Percentiles rank a stretch among this genome's conserved stretches.
Conservation (phyloP, 92 coral and sea anemone species). For the Phymanthus crucifer region DNA sequence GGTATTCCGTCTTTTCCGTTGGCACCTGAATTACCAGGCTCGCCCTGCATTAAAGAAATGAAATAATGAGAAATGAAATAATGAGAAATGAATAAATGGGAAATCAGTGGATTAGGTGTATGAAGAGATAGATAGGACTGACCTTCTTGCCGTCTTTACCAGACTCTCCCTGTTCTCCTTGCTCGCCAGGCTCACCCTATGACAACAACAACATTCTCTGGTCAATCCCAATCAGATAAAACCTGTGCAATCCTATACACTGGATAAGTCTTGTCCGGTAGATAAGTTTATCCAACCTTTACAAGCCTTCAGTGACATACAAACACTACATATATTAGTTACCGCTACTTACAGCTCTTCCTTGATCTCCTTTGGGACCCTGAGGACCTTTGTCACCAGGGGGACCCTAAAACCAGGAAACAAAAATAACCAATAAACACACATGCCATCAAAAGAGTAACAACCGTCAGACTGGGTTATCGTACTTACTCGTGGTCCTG, state of each 20-base stretch:
- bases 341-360: constrained; percentile 65
- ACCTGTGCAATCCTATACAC: too few relatives aligned
- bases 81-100: background rate
- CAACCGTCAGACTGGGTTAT: background rate
- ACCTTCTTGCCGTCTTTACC: constrained; percentile 84
- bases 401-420: constrained; percentile 49
- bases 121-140: background rate
- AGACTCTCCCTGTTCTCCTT: constrained; percentile 71
- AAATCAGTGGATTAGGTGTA: too few relatives aligned
- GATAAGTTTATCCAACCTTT: too few relatives aligned
- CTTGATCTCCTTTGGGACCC: constrained; percentile 83
- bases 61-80: background rate
- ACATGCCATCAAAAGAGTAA: background rate
- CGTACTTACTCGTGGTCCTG: constrained; percentile 74
- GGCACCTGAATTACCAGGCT: constrained; percentile 73
- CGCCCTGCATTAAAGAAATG: constrained; percentile 55
- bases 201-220: too few relatives aligned
- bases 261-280: too few relatives aligned
- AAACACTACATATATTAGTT: too few relatives aligned
- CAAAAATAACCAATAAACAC: background rate
- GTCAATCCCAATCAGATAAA: too few relatives aligned
- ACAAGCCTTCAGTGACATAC: too few relatives aligned
- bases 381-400: constrained; percentile 58
- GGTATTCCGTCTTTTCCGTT: constrained; percentile 74
- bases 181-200: constrained; percentile 77